These are phyloP conservation scores for Myotis lucifugus DNA, from an alignment of 2,113 vertebrate genomes.

Conservation along the genomic window DNA sequence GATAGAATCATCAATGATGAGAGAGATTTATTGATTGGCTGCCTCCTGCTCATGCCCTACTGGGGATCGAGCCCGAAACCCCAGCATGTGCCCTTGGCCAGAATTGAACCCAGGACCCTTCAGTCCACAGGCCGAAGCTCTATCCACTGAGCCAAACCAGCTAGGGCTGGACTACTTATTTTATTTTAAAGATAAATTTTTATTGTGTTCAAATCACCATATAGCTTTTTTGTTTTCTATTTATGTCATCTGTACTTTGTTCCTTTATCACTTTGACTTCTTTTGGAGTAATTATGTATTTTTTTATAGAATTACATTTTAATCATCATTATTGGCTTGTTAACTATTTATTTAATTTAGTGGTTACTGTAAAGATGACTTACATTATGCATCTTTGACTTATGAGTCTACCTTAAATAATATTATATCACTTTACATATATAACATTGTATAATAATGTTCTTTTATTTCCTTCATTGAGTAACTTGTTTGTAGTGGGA, in stretches of 20 bases:
- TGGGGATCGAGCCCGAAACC: too few relatives aligned
- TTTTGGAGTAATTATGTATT: neutral
- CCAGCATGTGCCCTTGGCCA: too few relatives aligned
- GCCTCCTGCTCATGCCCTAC: too few relatives aligned
- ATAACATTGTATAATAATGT: neutral
- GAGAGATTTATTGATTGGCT: too few relatives aligned
- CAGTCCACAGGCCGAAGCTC: too few relatives aligned
- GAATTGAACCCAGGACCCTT: too few relatives aligned
- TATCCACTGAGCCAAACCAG: too few relatives aligned
- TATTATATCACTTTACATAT: neutral
- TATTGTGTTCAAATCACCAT: neutral
- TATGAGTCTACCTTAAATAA: neutral
- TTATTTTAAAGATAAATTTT: neutral
- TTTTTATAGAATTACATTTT: neutral
- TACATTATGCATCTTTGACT: neutral
- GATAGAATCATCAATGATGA: too few relatives aligned
- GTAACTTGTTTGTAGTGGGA: neutral
- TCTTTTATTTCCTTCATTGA: neutral
- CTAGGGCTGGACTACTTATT: neutral
- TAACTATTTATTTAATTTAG: neutral
- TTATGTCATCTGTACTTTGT: neutral
- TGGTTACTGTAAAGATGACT: neutral
- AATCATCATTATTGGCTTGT: neutral
- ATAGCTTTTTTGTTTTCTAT: neutral
- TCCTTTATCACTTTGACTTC: neutral